phyloP scores from a whole-genome alignment of 92 coral and sea anemone species.

The Epizoanthus scotinus region DNA sequence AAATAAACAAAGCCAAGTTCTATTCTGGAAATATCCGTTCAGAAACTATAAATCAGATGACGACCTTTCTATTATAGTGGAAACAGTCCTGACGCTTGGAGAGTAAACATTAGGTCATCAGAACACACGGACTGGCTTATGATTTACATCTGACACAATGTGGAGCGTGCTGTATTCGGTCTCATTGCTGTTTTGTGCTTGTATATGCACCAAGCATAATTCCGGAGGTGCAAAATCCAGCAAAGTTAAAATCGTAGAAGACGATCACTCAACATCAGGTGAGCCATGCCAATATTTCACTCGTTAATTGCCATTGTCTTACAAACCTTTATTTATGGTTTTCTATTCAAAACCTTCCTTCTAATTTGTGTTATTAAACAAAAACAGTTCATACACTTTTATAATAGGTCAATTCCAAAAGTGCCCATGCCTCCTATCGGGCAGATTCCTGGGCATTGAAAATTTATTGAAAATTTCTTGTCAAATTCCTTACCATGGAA shows the following conservation, averaged over 20 bases:
- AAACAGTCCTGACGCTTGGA: not conserved
- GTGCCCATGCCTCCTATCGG: too few relatives aligned
- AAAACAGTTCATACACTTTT: not conserved
- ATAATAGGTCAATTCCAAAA: too few relatives aligned
- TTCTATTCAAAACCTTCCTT: not conserved
- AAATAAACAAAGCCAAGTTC: not conserved
- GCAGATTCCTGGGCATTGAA: too few relatives aligned
- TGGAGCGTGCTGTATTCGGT: not conserved
- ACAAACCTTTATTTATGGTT: not conserved
- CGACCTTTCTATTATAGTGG: not conserved
- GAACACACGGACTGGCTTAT: not conserved
- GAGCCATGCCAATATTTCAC: not conserved
- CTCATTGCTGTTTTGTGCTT: not conserved
- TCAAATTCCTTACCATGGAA: too few relatives aligned
- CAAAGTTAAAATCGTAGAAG: not conserved
- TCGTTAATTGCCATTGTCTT: too few relatives aligned
- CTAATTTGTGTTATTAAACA: too few relatives aligned
- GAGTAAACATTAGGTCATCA: not conserved
- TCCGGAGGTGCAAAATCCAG: not conserved
- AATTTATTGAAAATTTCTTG: too few relatives aligned
- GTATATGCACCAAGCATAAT: not conserved
- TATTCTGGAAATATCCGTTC: slow-evolving; percentile 15
- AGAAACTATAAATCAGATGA: not conserved
- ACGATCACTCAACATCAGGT: slow-evolving; percentile 1
- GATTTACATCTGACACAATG: not conserved